phyloP scores from a whole-genome alignment of 2,888 invertebrate genomes.

The Diplazon laetatorius region DNA sequence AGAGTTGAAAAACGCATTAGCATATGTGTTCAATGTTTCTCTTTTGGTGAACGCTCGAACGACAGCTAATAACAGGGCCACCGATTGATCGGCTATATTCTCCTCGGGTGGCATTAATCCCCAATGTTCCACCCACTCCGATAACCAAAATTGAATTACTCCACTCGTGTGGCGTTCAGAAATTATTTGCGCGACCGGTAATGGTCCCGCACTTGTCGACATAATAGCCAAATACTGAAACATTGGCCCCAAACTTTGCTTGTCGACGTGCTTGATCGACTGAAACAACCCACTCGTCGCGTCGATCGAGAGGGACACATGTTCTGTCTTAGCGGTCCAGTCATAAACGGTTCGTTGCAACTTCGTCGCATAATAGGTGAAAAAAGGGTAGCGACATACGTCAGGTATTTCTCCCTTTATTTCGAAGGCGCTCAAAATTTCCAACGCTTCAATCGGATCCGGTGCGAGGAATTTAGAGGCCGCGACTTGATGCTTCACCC shows the following conservation, averaged over 20 bases:
- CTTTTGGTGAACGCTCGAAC: slow-evolving; percentile 57
- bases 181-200: slow-evolving; percentile 63
- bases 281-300: slow-evolving; percentile 59
- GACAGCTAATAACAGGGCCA: slow-evolving; percentile 58
- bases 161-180: slow-evolving; percentile 62
- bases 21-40: slow-evolving; percentile 59
- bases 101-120: slow-evolving; percentile 60
- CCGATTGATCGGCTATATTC: slow-evolving; percentile 55
- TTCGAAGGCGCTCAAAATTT: slow-evolving; percentile 32
- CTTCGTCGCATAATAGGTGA: slow-evolving; percentile 61
- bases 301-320: slow-evolving; percentile 57
- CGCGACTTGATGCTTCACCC: slow-evolving; percentile 35
- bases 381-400: slow-evolving; percentile 59
- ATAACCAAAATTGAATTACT: slow-evolving; percentile 58
- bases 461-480: slow-evolving; percentile 37
- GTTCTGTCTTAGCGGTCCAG: slow-evolving; percentile 25
- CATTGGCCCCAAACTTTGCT: slow-evolving; percentile 46
- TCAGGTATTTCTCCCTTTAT: slow-evolving; percentile 49
- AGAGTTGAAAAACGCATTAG: slow-evolving; percentile 34
- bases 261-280: slow-evolving; percentile 50
- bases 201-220: slow-evolving; percentile 49
- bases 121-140: slow-evolving; percentile 56
- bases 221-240: slow-evolving; percentile 64
- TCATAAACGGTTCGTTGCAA: slow-evolving; percentile 53
- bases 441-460: slow-evolving; percentile 51